Evolutionary conservation across 2,888 invertebrate species (phyloP), one percentile per base, ranked within the genome.

Genomic region (Pocota personata): DNA sequence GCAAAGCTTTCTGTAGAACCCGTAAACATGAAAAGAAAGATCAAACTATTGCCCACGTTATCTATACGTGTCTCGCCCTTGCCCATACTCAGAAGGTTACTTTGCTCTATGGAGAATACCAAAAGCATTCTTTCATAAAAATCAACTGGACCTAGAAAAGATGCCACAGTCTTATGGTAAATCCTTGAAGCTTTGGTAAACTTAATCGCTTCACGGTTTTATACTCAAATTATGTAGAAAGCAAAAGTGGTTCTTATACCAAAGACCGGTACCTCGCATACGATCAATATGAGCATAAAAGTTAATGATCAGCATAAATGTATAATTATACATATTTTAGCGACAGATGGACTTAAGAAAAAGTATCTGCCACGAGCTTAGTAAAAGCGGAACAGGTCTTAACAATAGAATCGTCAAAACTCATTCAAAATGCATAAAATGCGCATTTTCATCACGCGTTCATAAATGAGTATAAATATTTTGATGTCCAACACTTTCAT

Each of bases 351-450:
- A 21, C 19, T 19, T 8, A n/a, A 60, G 7, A n/a, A 6, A 19
- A 19, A n/a, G 4, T 55, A 32, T 6, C 0, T 21, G 7, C 12
- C 19, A 21, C 48, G 10, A 19, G 48, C 21, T 21, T 21, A 12
- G 10, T 10, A 46, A 2, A 48, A 21, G 3, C 48, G 21, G 40
- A 43, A 43, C 40, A 43, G 5, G 52, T 52, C 27, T n/a, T 43
- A 0, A 3, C 16, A 1, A 62, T 43, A 12, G 14, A 40, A 21
- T 0, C 21, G 14, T 14, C 3, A 14, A 24, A n/a, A 60, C 40
- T 60, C 8, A 60, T 60, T 24, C 40, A 40, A 40, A 40, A n/a
- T 19, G 6, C 57, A 35, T 40, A 30, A 62, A 24, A 64, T 46
- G 30, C 27, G 30, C 46, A 46, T 46, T 32, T 64, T 48, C 21